A percentile compares a stretch with the other conserved stretches of the same genome.
phyloP scores from a whole-genome alignment of 2,113 vertebrate genomes.

The Hypocryptadius cinnamomeus region DNA sequence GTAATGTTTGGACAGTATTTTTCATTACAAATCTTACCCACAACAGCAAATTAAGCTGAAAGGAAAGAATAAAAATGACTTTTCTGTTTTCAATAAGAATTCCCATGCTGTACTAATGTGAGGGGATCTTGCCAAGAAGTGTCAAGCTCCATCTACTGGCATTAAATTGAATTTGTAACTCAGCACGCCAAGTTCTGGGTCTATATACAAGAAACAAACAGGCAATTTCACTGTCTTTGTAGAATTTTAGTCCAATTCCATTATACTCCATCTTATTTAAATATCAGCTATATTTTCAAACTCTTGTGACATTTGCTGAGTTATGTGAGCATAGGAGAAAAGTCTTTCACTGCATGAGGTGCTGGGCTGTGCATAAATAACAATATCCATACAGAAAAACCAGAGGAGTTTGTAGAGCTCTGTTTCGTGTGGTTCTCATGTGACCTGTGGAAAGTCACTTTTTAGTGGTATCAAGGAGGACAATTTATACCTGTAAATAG shows the following conservation, averaged over 20 bases:
- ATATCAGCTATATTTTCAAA: background rate
- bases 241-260: background rate
- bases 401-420: background rate
- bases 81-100: background rate
- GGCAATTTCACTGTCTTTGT: background rate
- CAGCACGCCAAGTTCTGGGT: background rate
- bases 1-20: background rate
- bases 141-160: slow-evolving; percentile 47
- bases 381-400: background rate
- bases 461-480: background rate
- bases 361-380: background rate
- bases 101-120: background rate
- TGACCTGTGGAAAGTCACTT: background rate
- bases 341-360: background rate
- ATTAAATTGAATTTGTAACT: background rate
- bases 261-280: background rate
- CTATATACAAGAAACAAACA: background rate
- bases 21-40: background rate
- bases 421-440: background rate
- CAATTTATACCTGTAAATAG: background rate
- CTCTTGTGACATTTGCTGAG: background rate
- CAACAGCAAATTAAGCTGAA: background rate
- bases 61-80: background rate
- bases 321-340: background rate
- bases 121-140: background rate